Evolutionary conservation across 2,888 invertebrate genomes (phyloP), one percentile per base, ranked within the genome.

Genomic region (Catocala fraxini): DNA sequence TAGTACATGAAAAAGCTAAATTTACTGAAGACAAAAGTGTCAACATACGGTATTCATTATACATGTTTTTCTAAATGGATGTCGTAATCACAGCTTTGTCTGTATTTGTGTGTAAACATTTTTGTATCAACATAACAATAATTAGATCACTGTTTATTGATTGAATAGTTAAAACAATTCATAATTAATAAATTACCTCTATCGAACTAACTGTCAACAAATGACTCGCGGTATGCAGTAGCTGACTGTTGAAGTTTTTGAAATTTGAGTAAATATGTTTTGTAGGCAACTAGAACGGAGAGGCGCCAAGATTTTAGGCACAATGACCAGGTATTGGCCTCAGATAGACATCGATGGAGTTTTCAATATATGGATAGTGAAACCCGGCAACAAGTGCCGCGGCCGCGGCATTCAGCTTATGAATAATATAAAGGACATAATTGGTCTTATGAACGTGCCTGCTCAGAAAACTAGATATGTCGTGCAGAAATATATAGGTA

Each of bases 401-500:
- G 99, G 99, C 0, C 95, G 97, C 81, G 99, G 99, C 54, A 99
- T 99, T 70, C 96, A 97, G 51, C 95, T 98, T 53, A 96, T 98
- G 95, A 97, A 98, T 86, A 96, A 96, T 79, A 95, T 99, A 35
- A 97, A 98, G 76, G 98, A 98, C 79, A 98, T 99, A 59, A 89
- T 97, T 71, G 96, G 96, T 34, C 95, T 96, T 56, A 94, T 97
- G n/a, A 97, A 96, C 83, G 95, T 95, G 72, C 95, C 96, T 15
- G 95, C 95, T 34, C 93, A 95, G 73, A 97, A 97, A 89, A 95
- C 96, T 82, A 96, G 97, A 94, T 99, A 97, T 88, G 98, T 99
- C 53, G 97, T 99, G 10, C 99, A 99, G 88, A 99, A 99, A 91
- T 99, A 99, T 87, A 98, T 99, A 78, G 98, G 98, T 98, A 94